Conservation (phyloP, 2,888 invertebrate species). For the Oligia strigilis region DNA sequence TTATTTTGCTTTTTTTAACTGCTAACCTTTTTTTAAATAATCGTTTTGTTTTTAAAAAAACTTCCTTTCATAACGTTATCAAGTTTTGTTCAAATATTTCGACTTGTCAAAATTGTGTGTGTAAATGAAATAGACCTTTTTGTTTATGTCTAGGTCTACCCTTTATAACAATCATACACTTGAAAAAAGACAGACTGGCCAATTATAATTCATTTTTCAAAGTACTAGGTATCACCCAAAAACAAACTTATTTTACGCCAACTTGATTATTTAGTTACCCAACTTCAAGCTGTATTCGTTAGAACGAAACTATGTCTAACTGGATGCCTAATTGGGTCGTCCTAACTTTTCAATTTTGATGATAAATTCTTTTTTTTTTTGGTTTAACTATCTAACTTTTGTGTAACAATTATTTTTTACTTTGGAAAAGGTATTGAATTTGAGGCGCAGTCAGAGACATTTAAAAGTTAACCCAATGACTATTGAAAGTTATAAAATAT, state of each 20-base stretch:
- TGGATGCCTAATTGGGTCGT: conserved; percentile 30
- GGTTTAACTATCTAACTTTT: not conserved
- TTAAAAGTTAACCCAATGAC: not conserved
- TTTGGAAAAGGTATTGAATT: not conserved
- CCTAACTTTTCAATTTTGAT: conserved; percentile 29
- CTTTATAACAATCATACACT: not conserved
- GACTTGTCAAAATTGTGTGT: not conserved
- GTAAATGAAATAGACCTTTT: not conserved
- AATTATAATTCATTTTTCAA: not conserved
- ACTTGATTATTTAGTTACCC: conserved; percentile 11
- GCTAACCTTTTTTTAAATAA: not conserved
- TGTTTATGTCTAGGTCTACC: not conserved
- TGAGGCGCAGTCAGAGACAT: not conserved
- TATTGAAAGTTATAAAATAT: not conserved
- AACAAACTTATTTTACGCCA: not conserved
- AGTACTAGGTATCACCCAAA: not conserved
- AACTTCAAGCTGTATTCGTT: conserved; percentile 3
- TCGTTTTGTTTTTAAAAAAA: not conserved
- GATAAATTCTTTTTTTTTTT: conserved; percentile 3
- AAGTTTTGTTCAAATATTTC: not conserved
- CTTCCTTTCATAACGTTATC: not conserved
- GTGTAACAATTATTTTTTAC: not conserved
- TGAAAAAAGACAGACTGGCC: not conserved
- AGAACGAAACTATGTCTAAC: conserved; percentile 21
- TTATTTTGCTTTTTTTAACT: not conserved